Evolutionary conservation across 2,888 invertebrate genomes (phyloP).

Genomic region (Elysia crispata): DNA sequence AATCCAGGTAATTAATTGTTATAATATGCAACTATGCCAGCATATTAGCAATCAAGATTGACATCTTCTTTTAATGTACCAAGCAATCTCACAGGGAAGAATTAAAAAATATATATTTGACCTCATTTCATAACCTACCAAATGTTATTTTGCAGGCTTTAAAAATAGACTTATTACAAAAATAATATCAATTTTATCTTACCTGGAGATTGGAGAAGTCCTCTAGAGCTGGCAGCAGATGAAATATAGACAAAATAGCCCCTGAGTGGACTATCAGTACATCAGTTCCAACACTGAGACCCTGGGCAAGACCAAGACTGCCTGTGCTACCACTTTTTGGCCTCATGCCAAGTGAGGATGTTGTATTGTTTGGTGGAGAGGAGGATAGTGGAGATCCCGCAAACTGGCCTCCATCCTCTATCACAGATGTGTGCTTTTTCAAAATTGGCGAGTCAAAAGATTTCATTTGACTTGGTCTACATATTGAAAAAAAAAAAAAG

Average conservation of each 20-base stretch:
- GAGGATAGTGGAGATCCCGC: constrained; percentile 29
- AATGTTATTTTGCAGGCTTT: too few relatives aligned
- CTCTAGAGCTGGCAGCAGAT: constrained; percentile 82
- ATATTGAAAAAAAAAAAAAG: constrained; percentile 26
- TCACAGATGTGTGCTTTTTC: constrained; percentile 62
- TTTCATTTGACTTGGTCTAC: constrained; percentile 57
- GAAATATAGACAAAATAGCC: constrained; percentile 90
- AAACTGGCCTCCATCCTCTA: constrained; percentile 50
- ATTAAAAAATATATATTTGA: too few relatives aligned
- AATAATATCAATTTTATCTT: too few relatives aligned
- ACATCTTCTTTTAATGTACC: too few relatives aligned
- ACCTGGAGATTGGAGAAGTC: constrained; percentile 46
- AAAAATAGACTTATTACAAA: too few relatives aligned
- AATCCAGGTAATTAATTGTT: too few relatives aligned
- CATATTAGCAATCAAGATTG: too few relatives aligned
- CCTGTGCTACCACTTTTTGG: constrained; percentile 74
- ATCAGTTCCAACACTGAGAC: constrained; percentile 80
- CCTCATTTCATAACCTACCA: too few relatives aligned
- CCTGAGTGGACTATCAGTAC: constrained; percentile 96
- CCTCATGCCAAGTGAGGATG: constrained; percentile 51
- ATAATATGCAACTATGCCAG: too few relatives aligned
- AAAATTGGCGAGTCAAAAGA: constrained; percentile 62
- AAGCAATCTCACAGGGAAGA: too few relatives aligned
- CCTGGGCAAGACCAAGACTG: constrained; percentile 63
- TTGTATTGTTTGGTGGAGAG: constrained; percentile 20